Evolutionary conservation across 2,797 vertebrate genomes (phyloP).

Genomic region (Labroides dimidiatus): DNA sequence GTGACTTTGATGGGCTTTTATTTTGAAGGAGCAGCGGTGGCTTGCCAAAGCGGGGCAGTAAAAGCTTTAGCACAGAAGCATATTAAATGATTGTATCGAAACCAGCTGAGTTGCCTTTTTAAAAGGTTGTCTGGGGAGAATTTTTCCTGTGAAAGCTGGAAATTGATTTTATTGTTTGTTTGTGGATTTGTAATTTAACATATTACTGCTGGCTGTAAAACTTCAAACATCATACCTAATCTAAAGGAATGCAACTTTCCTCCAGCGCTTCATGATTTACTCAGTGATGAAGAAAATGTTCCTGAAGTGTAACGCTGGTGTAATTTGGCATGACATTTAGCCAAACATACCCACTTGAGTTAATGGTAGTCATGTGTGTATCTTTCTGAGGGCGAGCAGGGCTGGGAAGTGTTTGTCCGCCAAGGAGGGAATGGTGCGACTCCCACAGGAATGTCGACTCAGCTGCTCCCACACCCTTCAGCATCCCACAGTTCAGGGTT

Average conservation of each 20-base stretch:
- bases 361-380: conserved; percentile 79
- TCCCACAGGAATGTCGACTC: conserved; percentile 80
- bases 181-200: conserved; percentile 38
- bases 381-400: conserved; percentile 45
- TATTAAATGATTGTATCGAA: conserved; percentile 63
- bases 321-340: conserved; percentile 74
- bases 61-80: conserved; percentile 37
- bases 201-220: conserved; percentile 10
- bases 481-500: conserved; percentile 47
- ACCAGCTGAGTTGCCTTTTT: conserved; percentile 49
- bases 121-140: conserved; percentile 31
- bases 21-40: conserved; percentile 27
- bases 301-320: conserved; percentile 51
- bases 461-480: conserved; percentile 60
- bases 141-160: conserved; percentile 33
- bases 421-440: conserved; percentile 56
- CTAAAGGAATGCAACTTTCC: conserved; percentile 1
- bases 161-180: conserved; percentile 51
- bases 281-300: conserved; percentile 25
- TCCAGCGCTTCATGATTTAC: conserved; percentile 48
- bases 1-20: conserved; percentile 49
- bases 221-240: conserved; percentile 23
- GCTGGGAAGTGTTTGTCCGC: conserved; percentile 53
- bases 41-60: conserved; percentile 38
- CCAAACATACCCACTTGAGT: conserved; percentile 71